A percentile compares a stretch with the other conserved stretches of the same genome.
Evolutionary conservation across 2,888 invertebrate species (phyloP).

Genomic region (Ectemnius continuus): DNA sequence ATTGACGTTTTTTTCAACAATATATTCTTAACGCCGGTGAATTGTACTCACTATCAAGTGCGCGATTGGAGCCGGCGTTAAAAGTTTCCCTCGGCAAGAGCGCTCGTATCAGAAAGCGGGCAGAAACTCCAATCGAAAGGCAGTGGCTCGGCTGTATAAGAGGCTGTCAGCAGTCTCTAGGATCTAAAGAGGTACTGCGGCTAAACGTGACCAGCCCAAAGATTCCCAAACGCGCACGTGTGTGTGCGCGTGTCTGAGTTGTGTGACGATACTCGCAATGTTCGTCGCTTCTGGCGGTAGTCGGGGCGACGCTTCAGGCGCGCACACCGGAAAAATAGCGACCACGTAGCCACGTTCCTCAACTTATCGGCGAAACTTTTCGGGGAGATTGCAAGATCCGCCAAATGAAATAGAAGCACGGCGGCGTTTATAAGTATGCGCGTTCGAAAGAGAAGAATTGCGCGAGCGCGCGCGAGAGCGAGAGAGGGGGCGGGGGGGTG

Average conservation of each 20-base stretch:
- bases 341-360: background rate
- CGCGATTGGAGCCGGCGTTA: no score
- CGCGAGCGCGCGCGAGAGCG: background rate
- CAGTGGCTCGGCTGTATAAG: constrained; percentile 17
- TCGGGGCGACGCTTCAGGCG: background rate
- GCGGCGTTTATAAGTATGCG: constrained; percentile 6
- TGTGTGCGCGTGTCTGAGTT: background rate
- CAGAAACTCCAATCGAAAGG: background rate
- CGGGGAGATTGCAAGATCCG: background rate
- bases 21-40: no score
- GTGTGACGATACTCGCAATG: background rate
- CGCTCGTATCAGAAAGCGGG: background rate
- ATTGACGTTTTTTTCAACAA: no score
- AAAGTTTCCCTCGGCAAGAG: no score
- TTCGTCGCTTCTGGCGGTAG: no score
- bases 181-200: constrained; percentile 32
- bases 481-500: background rate
- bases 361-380: background rate
- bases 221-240: constrained; percentile 24
- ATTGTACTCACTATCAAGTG: no score
- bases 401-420: background rate
- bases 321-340: background rate
- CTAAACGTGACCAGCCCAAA: constrained; percentile 30
- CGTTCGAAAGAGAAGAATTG: constrained; percentile 6
- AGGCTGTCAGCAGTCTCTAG: constrained; percentile 34